phyloP scores from a whole-genome alignment of 2,888 invertebrate genomes.

The Patella ulyssiponensis region DNA sequence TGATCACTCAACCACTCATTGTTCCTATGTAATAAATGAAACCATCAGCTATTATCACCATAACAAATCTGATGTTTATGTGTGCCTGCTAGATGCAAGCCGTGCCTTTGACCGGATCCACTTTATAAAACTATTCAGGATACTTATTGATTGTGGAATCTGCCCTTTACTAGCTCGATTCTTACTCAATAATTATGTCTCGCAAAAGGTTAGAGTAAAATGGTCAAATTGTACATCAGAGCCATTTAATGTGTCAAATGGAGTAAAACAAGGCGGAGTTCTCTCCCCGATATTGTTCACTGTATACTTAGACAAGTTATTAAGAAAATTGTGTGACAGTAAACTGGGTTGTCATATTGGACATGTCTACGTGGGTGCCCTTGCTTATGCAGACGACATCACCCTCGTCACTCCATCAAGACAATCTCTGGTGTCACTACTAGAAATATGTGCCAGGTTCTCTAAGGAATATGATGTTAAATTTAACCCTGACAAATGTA shows the following conservation, averaged over 20 bases:
- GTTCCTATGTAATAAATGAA: background rate
- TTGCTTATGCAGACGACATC: slow-evolving; percentile 33
- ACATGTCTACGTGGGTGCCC: slow-evolving; percentile 14
- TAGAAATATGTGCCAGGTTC: no score
- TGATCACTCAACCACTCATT: background rate
- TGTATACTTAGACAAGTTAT: slow-evolving; percentile 19
- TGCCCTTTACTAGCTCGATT: background rate
- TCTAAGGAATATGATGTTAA: no score
- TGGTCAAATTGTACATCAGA: background rate
- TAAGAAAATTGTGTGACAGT: slow-evolving; percentile 18
- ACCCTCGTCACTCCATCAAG: background rate
- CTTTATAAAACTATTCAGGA: background rate
- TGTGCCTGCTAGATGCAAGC: background rate
- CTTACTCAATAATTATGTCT: background rate
- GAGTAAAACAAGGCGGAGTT: slow-evolving; percentile 20
- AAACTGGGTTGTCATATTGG: slow-evolving; percentile 3
- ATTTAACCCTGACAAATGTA: no score
- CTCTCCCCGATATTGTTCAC: slow-evolving; percentile 23
- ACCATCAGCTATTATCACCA: background rate
- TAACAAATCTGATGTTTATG: background rate
- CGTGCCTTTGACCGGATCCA: background rate
- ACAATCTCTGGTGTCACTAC: no score
- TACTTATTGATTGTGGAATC: background rate
- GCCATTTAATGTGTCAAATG: slow-evolving; percentile 19
- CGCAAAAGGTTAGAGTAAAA: background rate